Base-by-base conservation (phyloP, 2,797 vertebrate genomes). In the Vipera latastei region DNA sequence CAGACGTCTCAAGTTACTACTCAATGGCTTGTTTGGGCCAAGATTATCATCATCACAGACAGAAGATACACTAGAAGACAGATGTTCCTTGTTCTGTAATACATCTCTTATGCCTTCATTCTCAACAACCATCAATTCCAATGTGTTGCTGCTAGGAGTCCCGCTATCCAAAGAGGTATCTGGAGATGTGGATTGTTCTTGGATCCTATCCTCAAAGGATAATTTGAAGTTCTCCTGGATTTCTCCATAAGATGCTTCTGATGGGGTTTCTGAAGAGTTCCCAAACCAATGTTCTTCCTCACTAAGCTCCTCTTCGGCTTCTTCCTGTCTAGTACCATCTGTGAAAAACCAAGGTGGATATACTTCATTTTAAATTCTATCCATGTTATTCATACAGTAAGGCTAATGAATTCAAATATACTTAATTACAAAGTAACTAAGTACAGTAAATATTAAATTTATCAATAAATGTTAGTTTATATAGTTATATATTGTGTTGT, bases 261-360 rank as follows among this genome's bases (percentile, higher is more conserved):
- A 98, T 13, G 98, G 98, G 3, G 98, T 98, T 96, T 98, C 98
- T 0, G 98, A 98, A 91, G 98, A 98, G 95, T 99, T 99, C 96
- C 98, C 99, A 97, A 98, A 99, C 99, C 99, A 99, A 97, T 96
- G 98, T 90, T 99, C 99, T 95, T 99, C 99, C 96, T 99, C 99
- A 95, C 98, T 99, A 96, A 98, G 98, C 92, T 98, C 98, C 88
- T 97, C 97, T 96, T 98, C 98, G 89, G 97, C 98, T 97, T 98
- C 98, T 96, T 98, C 99, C 95, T 99, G 99, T 95, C 98, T 98
- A 97, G 98, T 98, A 98, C 98, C 98, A 99, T 99, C 99, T 99
- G 97, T 92, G 95, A 92, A 93, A 93, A 97, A 93, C 32, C 96
- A 96, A 32, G 94, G 96, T 96, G 89, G 97, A 89, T 88, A 89